Evolutionary conservation across 2,797 vertebrate genomes (phyloP).

Genomic region (Lutjanus campechanus): DNA sequence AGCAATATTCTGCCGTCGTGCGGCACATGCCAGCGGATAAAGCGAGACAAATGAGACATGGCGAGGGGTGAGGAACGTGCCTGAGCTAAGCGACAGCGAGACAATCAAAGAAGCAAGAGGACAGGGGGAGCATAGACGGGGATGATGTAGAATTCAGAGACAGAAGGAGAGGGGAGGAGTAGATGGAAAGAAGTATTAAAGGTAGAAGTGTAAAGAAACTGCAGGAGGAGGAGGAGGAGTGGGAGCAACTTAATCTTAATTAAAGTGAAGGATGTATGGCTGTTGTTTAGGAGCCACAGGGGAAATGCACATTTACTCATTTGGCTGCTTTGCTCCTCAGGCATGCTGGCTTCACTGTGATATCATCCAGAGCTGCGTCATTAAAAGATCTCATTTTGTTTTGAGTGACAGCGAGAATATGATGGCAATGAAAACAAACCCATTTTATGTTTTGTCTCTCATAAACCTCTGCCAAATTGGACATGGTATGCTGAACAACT

Average conservation of each 20-base stretch:
- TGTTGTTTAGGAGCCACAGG: conserved; percentile 74
- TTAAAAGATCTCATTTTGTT: conserved; percentile 73
- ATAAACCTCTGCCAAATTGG: conserved; percentile 32
- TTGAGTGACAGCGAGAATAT: conserved; percentile 74
- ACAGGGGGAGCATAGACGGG: conserved; percentile 13
- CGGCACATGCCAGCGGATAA: conserved; percentile 64
- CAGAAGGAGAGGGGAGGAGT: conserved; percentile 23
- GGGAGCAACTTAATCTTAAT: conserved; percentile 77
- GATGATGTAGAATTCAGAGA: conserved; percentile 25
- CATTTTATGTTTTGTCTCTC: conserved; percentile 35
- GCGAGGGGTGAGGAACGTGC: conserved; percentile 66
- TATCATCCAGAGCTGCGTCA: conserved; percentile 71
- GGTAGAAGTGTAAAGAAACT: conserved; percentile 49
- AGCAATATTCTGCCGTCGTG: conserved; percentile 66
- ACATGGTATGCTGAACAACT: conserved; percentile 15
- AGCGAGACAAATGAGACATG: conserved; percentile 75
- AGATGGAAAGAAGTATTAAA: conserved; percentile 23
- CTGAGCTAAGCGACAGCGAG: conserved; percentile 54
- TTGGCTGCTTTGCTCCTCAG: conserved; percentile 75
- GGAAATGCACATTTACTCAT: conserved; percentile 77
- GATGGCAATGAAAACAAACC: conserved; percentile 56
- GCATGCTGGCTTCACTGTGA: conserved; percentile 75
- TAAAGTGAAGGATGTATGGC: conserved; percentile 78
- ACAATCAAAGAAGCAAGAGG: conserved; percentile 55
- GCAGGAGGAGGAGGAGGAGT: conserved; percentile 41